Evolutionary conservation across 2,888 invertebrate species (phyloP).

Genomic region (Amiota minor): DNA sequence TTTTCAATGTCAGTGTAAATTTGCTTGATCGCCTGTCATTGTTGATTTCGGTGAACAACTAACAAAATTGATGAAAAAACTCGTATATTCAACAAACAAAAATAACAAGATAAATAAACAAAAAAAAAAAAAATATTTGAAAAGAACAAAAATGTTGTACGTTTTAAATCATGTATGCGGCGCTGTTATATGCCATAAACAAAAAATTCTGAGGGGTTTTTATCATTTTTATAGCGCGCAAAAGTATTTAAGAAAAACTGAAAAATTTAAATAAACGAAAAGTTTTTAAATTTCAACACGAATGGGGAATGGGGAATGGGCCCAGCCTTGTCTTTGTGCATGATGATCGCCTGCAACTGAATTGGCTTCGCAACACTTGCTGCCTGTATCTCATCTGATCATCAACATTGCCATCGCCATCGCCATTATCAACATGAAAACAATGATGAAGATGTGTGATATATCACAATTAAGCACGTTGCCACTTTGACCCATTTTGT

Average conservation of each 20-base stretch:
- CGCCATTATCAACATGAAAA: background rate
- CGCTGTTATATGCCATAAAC: background rate
- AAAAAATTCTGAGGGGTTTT: background rate
- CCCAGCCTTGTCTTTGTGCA: background rate
- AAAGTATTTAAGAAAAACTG: background rate
- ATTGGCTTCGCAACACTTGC: constrained; percentile 1
- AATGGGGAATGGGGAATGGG: constrained; percentile 36
- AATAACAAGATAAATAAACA: background rate
- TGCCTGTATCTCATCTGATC: background rate
- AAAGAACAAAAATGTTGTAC: background rate
- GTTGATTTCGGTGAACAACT: background rate
- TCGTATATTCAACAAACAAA: background rate
- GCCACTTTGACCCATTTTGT: constrained; percentile 55
- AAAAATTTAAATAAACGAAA: background rate
- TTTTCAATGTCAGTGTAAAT: constrained; percentile 23
- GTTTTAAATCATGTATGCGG: background rate
- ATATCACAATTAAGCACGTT: constrained; percentile 60
- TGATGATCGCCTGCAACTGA: background rate
- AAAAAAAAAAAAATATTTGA: constrained; percentile 6
- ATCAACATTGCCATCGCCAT: no score
- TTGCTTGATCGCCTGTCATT: constrained; percentile 1
- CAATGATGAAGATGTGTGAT: constrained; percentile 45
- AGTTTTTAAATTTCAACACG: constrained; percentile 19
- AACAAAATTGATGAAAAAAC: background rate
- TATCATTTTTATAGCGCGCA: constrained; percentile 9